A percentile compares a stretch with the other conserved stretches of the same genome.
These are phyloP conservation scores for Sebastiscus albofasciatus DNA, from an alignment of 2,797 vertebrate genomes.

Conservation along the genomic window DNA sequence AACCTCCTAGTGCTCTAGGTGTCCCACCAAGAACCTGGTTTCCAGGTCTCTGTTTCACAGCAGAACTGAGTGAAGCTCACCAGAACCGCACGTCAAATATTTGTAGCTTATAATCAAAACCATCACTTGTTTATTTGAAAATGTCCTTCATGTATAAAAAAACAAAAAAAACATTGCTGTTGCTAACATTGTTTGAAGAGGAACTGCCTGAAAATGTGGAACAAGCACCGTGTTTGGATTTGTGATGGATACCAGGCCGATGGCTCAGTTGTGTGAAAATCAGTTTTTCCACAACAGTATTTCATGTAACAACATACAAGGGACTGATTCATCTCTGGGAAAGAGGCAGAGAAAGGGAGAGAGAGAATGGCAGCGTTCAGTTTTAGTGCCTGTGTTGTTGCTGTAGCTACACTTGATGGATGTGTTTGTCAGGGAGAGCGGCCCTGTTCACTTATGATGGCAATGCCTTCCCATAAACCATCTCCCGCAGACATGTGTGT, in stretches of 20 bases:
- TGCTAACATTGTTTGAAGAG: constrained; percentile 29
- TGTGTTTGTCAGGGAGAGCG: constrained; percentile 76
- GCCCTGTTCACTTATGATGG: constrained; percentile 81
- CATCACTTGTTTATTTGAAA: constrained; percentile 28
- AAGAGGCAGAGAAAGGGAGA: constrained; percentile 22
- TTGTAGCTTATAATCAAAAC: constrained; percentile 14
- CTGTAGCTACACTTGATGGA: constrained; percentile 77
- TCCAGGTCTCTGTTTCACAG: constrained; percentile 45
- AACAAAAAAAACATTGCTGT: background rate
- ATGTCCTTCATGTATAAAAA: background rate
- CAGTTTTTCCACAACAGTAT: constrained; percentile 53
- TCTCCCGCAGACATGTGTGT: constrained; percentile 45
- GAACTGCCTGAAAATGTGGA: constrained; percentile 31
- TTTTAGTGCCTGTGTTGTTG: constrained; percentile 67
- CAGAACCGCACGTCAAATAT: constrained; percentile 14
- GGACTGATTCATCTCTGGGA: constrained; percentile 56
- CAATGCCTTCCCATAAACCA: constrained; percentile 78
- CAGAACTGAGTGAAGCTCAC: constrained; percentile 25
- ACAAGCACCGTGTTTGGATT: constrained; percentile 48
- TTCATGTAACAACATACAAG: constrained; percentile 53
- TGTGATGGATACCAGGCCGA: constrained; percentile 58
- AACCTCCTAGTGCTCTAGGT: constrained; percentile 71
- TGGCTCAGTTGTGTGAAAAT: constrained; percentile 53
- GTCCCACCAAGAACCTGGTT: constrained; percentile 70
- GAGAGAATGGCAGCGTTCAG: constrained; percentile 53